Percentiles rank a stretch among this genome's conserved stretches.
These are phyloP conservation scores for Amiota communis DNA, from an alignment of 2,888 invertebrate genomes.

Conservation along the genomic window DNA sequence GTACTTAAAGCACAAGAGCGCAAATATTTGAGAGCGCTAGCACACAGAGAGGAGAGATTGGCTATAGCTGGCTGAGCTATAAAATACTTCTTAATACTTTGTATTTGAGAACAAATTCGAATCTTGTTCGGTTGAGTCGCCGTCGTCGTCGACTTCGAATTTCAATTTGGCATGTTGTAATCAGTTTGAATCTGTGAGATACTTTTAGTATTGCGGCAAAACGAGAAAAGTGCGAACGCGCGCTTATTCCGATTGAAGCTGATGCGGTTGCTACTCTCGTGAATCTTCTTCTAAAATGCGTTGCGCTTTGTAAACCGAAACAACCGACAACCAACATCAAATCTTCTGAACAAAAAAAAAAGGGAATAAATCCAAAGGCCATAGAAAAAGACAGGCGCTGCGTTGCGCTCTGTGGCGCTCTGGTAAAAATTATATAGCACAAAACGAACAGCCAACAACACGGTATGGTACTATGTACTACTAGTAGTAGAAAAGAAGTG, in stretches of 20 bases:
- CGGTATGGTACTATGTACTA: not conserved
- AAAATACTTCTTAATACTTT: too few relatives aligned
- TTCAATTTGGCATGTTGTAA: slow-evolving; percentile 22
- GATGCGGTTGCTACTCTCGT: slow-evolving; percentile 40
- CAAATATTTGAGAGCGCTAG: too few relatives aligned
- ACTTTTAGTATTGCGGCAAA: slow-evolving; percentile 58
- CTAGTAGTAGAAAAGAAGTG: not conserved
- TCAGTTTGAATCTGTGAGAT: slow-evolving; percentile 23
- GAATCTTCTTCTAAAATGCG: slow-evolving; percentile 42
- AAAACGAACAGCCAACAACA: too few relatives aligned
- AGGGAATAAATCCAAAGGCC: too few relatives aligned
- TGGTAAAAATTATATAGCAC: too few relatives aligned
- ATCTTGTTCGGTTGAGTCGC: too few relatives aligned
- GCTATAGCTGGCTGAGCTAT: too few relatives aligned
- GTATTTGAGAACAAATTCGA: too few relatives aligned
- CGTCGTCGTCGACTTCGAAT: not conserved
- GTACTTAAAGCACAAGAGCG: too few relatives aligned
- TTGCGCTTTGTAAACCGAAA: slow-evolving; percentile 44
- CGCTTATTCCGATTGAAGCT: slow-evolving; percentile 40
- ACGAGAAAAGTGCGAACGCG: slow-evolving; percentile 59
- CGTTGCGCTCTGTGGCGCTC: slow-evolving; percentile 1
- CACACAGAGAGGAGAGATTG: too few relatives aligned
- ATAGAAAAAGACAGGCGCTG: not conserved
- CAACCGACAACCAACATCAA: slow-evolving; percentile 10
- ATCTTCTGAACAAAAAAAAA: not conserved